Evolutionary conservation across 2,113 vertebrate genomes (phyloP), one percentile per base, ranked within the genome.

Genomic region (Pelecanoides urinatrix): DNA sequence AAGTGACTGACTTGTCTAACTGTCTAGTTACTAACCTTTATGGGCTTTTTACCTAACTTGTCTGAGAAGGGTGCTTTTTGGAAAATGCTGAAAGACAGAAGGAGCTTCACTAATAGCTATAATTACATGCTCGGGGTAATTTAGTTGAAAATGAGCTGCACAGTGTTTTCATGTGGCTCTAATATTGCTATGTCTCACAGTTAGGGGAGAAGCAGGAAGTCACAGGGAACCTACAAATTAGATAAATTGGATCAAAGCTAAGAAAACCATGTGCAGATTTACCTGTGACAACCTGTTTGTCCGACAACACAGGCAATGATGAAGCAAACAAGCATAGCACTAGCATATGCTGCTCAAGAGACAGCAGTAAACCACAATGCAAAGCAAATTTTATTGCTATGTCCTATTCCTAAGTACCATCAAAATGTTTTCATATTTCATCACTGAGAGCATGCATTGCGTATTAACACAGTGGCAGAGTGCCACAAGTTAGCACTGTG

Each of bases 261-360:
- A 49, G 71, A 68, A 92, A 95, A 52, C 91, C 95, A 94, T 96
- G 95, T 94, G 67, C 75, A n/a, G 62, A 21, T 75, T 82, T 95
- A 96, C 97, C 96, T 97, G 86, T 79, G 88, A 97, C 96, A 97
- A 97, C 97, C 96, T 98, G 94, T 96, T 94, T 96, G 74, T 96
- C 96, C 30, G 2, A 56, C 79, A 91, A 84, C 62, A 62, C 65
- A 40, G 86, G 94, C 90, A 92, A 73, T 36, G 61, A 52, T 71
- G 83, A 62, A 92, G 87, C 55, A 90, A 94, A 95, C 83, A 92
- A 94, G 96, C 94, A 91, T 70, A 95, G 84, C 55, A 13, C 22
- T 44, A 92, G 88, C 98, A 98, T 97, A 96, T 97, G 97, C 90
- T 92, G 62, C 86, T 94, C 88, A 90, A 86, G 82, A 97, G 91